phyloP scores from a whole-genome alignment of 23 tunicate species.

The Botrylloides violaceus region DNA sequence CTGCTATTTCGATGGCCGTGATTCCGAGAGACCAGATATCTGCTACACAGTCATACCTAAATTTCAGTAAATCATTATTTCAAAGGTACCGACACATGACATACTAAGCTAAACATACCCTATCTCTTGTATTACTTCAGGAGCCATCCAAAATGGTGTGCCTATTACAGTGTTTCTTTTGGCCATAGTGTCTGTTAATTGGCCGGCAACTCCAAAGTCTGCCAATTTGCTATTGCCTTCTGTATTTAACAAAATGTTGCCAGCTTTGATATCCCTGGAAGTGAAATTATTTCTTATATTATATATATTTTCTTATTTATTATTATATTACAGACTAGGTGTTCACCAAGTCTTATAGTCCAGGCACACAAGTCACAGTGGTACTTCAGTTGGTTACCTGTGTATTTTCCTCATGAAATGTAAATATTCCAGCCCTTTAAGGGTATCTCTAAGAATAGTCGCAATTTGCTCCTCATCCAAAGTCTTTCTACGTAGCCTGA shows the following conservation, averaged over 20 bases:
- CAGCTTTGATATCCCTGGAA: constrained; percentile 94
- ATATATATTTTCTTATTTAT: no score
- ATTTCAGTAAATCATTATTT: neutral
- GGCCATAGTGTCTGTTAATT: constrained; percentile 94
- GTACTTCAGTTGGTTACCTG: no score
- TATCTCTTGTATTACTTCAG: constrained; percentile 97
- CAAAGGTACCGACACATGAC: neutral
- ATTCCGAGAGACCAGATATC: constrained; percentile 99
- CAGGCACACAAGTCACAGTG: neutral
- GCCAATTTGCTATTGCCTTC: constrained; percentile 93
- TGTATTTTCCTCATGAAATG: constrained; percentile 94
- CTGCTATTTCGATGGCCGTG: constrained; percentile 96
- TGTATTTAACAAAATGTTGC: constrained; percentile 80
- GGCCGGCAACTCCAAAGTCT: constrained; percentile 99
- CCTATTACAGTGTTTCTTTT: constrained; percentile 97
- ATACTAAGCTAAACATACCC: constrained; percentile 37
- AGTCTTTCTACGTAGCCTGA: constrained; percentile 73
- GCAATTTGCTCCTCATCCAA: constrained; percentile 87
- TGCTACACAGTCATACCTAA: constrained; percentile 93
- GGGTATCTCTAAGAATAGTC: constrained; percentile 71
- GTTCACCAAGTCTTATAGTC: no score
- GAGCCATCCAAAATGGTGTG: constrained; percentile 99
- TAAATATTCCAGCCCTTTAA: constrained; percentile 90
- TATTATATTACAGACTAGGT: no score
- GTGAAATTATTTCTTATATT: neutral